Percentiles rank a stretch among this genome's conserved stretches.
Evolutionary conservation across 2,797 vertebrate species (phyloP).

Genomic region (Erpetoichthys calabaricus): DNA sequence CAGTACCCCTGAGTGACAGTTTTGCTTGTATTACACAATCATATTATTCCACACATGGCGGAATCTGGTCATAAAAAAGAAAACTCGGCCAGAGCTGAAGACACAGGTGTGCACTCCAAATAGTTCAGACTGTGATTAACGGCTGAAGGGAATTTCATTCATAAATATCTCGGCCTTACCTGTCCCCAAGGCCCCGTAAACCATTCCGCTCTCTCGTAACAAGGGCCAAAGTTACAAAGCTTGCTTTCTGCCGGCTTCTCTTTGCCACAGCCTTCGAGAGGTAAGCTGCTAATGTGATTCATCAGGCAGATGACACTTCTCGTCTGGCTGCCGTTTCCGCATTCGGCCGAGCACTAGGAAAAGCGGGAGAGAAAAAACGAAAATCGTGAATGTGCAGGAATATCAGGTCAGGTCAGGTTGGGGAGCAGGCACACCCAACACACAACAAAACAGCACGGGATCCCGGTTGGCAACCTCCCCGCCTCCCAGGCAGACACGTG

Average conservation of each 20-base stretch:
- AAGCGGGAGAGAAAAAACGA: neutral
- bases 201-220: slow-evolving; percentile 40
- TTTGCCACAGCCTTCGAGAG: slow-evolving; percentile 43
- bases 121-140: no score
- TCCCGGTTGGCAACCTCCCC: no score
- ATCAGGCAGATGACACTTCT: slow-evolving; percentile 40
- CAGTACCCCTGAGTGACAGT: no score
- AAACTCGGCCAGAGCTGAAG: no score
- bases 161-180: slow-evolving; percentile 22
- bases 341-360: slow-evolving; percentile 48
- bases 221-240: slow-evolving; percentile 38
- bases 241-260: slow-evolving; percentile 35
- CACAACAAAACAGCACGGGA: no score
- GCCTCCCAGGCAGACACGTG: no score
- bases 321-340: slow-evolving; percentile 41
- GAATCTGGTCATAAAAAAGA: no score
- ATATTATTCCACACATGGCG: no score
- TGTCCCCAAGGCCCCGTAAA: slow-evolving; percentile 52
- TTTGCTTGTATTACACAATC: no score
- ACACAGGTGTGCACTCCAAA: no score
- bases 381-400: neutral
- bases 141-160: no score
- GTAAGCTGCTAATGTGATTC: slow-evolving; percentile 42
- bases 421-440: no score
- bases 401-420: neutral